Conservation (phyloP, 2,797 vertebrate species). For the Gadopsis bispinosus region DNA sequence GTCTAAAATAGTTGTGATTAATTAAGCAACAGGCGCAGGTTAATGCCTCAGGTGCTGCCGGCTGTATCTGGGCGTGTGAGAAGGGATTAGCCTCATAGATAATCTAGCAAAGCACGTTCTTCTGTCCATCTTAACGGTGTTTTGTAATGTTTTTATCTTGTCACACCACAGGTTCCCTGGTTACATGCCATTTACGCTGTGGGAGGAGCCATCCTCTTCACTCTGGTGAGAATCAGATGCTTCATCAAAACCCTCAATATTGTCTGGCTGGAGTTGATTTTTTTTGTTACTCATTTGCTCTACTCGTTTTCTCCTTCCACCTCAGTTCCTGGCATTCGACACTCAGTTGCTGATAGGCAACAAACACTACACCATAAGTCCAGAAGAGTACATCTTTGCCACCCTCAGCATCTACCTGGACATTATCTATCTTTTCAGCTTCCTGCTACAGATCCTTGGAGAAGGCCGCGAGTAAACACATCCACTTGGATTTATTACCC, state of each 20-base stretch:
- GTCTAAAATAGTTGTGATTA: constrained; percentile 39
- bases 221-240: constrained; percentile 87
- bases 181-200: constrained; percentile 90
- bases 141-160: constrained; percentile 53
- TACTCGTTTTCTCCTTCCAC: not conserved
- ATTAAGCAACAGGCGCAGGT: constrained; percentile 32
- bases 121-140: constrained; percentile 39
- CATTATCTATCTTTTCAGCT: constrained; percentile 95
- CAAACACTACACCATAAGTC: constrained; percentile 89
- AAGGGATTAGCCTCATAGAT: constrained; percentile 64
- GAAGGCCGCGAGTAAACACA: constrained; percentile 75
- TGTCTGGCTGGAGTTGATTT: not conserved
- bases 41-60: constrained; percentile 30
- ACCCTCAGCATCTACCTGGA: constrained; percentile 96
- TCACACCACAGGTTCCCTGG: constrained; percentile 89
- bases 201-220: constrained; percentile 91
- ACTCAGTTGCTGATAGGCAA: constrained; percentile 95
- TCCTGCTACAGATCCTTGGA: constrained; percentile 91
- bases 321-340: constrained; percentile 94
- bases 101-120: constrained; percentile 47
- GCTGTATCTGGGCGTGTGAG: constrained; percentile 21
- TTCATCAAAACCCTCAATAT: not conserved
- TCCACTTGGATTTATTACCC: not conserved
- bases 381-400: constrained; percentile 95
- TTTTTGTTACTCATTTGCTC: not conserved